phyloP scores from a whole-genome alignment of 2,888 invertebrate genomes.

The Drosophila colorata region DNA sequence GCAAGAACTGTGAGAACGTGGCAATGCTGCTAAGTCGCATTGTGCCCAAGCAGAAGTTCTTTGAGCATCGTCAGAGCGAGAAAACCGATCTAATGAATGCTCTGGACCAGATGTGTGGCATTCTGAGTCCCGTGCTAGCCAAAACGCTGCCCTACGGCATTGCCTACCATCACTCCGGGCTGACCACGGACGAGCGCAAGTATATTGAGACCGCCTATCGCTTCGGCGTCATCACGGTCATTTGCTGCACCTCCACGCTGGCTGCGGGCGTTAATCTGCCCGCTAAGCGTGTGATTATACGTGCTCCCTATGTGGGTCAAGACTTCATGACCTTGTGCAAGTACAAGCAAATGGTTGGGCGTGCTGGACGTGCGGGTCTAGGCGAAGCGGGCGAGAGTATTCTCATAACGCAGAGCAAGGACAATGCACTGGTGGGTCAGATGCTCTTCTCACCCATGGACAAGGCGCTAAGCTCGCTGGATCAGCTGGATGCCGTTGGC shows the following conservation, averaged over 20 bases:
- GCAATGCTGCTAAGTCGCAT: conserved; percentile 90
- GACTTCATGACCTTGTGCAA: conserved; percentile 90
- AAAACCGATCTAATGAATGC: conserved; percentile 88
- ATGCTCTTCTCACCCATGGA: conserved; percentile 89
- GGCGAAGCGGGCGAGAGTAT: conserved; percentile 94
- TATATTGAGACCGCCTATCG: conserved; percentile 94
- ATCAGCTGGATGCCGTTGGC: conserved; percentile 86
- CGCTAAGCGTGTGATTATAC: conserved; percentile 94
- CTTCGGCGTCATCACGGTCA: conserved; percentile 92
- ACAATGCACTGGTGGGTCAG: conserved; percentile 87
- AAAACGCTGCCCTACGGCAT: conserved; percentile 92
- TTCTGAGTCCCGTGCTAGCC: conserved; percentile 89
- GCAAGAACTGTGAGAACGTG: conserved; percentile 96
- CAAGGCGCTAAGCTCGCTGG: conserved; percentile 87
- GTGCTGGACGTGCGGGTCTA: conserved; percentile 96
- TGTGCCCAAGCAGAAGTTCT: conserved; percentile 86
- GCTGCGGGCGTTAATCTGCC: conserved; percentile 99
- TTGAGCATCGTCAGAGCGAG: conserved; percentile 87
- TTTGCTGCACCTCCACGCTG: conserved; percentile 98
- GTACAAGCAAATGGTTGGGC: conserved; percentile 98
- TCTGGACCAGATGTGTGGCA: conserved; percentile 88
- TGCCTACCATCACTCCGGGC: conserved; percentile 97
- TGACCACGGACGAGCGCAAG: conserved; percentile 94
- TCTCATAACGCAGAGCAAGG: conserved; percentile 89
- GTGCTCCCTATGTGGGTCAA: conserved; percentile 93